phyloP scores from a whole-genome alignment of 2,797 vertebrate species.

The Mormyrus hasselquistii region DNA sequence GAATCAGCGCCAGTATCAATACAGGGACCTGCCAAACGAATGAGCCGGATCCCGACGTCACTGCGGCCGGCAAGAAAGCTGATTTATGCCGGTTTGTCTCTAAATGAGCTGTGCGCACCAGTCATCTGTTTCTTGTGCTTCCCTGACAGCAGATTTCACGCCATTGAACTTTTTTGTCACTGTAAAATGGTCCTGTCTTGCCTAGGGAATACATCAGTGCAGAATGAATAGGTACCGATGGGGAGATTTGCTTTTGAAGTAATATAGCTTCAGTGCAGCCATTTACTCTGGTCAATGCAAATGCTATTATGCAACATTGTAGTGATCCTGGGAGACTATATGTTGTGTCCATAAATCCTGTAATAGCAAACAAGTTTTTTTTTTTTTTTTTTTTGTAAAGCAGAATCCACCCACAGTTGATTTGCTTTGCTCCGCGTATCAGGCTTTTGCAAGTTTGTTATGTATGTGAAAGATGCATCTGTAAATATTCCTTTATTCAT shows the following conservation, averaged over 20 bases:
- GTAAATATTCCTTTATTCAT: conserved; percentile 10
- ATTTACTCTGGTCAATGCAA: background rate
- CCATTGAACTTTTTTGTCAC: background rate
- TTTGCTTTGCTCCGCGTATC: background rate
- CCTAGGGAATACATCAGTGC: background rate
- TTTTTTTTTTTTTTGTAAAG: background rate
- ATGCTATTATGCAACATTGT: background rate
- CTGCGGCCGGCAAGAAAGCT: background rate
- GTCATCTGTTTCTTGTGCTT: background rate
- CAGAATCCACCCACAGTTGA: background rate
- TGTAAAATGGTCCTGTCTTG: background rate
- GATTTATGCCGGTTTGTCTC: background rate
- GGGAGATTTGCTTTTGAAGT: background rate
- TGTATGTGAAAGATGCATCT: conserved; percentile 1
- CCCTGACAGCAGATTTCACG: background rate
- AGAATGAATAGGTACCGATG: background rate
- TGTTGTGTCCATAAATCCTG: background rate
- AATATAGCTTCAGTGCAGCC: background rate
- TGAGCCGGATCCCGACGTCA: background rate
- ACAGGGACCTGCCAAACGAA: background rate
- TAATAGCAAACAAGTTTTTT: background rate
- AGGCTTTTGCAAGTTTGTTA: background rate
- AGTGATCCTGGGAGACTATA: background rate
- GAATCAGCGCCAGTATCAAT: background rate
- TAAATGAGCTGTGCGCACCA: background rate